These are phyloP conservation scores for Pristis pectinata DNA, from an alignment of 2,797 vertebrate species.

Conservation along the genomic window DNA sequence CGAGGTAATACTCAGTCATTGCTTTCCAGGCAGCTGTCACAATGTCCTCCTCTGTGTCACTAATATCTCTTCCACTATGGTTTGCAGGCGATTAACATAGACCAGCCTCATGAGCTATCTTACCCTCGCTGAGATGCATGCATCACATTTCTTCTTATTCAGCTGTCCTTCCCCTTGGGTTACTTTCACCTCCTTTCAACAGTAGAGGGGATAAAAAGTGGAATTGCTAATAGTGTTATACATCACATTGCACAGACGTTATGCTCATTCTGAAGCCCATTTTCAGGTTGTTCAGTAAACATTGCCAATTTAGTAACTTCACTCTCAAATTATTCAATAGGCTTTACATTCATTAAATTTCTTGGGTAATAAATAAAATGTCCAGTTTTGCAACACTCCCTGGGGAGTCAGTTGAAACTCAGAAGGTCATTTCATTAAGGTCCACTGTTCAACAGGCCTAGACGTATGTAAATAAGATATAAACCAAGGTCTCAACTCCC, in stretches of 20 bases:
- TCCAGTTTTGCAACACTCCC: neutral
- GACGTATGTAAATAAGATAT: neutral
- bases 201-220: neutral
- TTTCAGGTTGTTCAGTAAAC: neutral
- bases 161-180: neutral
- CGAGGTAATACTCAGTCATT: neutral
- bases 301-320: neutral
- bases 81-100: no score
- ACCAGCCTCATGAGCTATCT: neutral
- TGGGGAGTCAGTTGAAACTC: neutral
- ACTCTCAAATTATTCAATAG: neutral
- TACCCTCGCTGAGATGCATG: neutral
- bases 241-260: neutral
- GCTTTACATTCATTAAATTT: neutral
- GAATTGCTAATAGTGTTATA: neutral
- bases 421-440: neutral
- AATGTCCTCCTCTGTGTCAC: neutral
- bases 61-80: neutral
- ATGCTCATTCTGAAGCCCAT: neutral
- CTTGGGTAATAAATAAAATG: neutral
- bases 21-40: neutral
- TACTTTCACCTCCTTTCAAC: neutral
- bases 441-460: neutral
- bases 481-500: neutral
- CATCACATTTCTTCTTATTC: neutral